A percentile compares a stretch with the other conserved stretches of the same genome.
These are phyloP conservation scores for Leptopilina syphax DNA, from an alignment of 2,888 invertebrate species.

Conservation along the genomic window DNA sequence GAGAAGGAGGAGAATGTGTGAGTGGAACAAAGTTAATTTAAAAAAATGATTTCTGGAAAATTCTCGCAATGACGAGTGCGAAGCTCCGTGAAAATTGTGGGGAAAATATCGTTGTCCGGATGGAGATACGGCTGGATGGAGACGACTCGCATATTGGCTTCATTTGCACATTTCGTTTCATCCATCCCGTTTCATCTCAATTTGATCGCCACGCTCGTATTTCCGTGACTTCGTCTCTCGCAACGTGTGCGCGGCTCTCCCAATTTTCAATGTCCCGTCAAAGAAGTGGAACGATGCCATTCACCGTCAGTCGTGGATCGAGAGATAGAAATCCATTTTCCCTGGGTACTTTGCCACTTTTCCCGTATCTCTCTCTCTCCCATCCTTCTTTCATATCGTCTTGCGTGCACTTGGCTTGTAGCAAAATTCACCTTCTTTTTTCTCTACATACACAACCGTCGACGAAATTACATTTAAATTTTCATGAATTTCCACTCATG, in stretches of 20 bases:
- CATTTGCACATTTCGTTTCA: conserved; percentile 76
- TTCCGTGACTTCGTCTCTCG: conserved; percentile 19
- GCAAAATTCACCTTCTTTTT: conserved; percentile 22
- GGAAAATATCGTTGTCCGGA: conserved; percentile 69
- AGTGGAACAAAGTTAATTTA: conserved; percentile 33
- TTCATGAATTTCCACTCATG: neutral
- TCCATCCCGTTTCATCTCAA: conserved; percentile 62
- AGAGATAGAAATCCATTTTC: conserved; percentile 38
- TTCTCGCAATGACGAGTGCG: conserved; percentile 25
- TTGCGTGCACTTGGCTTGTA: conserved; percentile 13
- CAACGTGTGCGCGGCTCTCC: conserved; percentile 2
- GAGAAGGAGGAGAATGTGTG: neutral
- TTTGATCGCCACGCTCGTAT: conserved; percentile 59
- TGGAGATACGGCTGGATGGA: conserved; percentile 64
- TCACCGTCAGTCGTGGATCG: conserved; percentile 36
- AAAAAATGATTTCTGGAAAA: conserved; percentile 13
- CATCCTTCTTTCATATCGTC: conserved; percentile 16
- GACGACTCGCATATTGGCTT: conserved; percentile 73
- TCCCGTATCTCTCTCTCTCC: neutral
- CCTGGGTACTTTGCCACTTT: conserved; percentile 30
- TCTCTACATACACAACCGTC: conserved; percentile 13
- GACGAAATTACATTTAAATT: neutral
- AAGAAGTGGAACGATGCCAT: conserved; percentile 35
- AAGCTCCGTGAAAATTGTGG: conserved; percentile 31
- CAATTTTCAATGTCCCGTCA: conserved; percentile 38